phyloP scores from a whole-genome alignment of 2,113 vertebrate species.

The Neomonachus schauinslandi region DNA sequence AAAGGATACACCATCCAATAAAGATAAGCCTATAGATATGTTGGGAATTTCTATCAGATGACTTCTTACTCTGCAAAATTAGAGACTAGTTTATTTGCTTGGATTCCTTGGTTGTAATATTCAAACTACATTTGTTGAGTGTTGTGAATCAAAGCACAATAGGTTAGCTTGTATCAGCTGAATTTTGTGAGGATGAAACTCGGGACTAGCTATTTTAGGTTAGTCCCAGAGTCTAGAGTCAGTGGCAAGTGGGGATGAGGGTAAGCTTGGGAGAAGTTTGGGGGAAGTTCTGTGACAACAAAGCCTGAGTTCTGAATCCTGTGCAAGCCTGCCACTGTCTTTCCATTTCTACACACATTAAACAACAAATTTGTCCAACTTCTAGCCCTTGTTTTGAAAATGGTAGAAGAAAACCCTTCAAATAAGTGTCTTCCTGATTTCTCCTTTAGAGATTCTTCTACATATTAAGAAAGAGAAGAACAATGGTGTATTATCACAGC shows the following conservation, averaged over 20 bases:
- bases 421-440: background rate
- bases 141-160: background rate
- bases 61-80: background rate
- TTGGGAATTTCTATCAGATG: background rate
- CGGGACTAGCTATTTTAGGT: background rate
- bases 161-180: background rate
- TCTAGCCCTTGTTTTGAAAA: background rate
- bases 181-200: background rate
- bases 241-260: accelerated
- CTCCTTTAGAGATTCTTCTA: background rate
- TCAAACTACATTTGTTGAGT: background rate
- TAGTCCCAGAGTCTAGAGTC: background rate
- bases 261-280: accelerated
- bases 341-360: background rate
- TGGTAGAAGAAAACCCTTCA: background rate
- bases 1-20: background rate
- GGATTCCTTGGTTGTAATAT: background rate
- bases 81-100: background rate
- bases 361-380: background rate
- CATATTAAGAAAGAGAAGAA: background rate
- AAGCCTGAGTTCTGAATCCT: background rate
- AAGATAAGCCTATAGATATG: background rate
- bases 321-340: accelerated
- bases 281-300: background rate
- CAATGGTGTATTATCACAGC: background rate